A percentile compares a stretch with the other conserved stretches of the same genome.
phyloP scores from a whole-genome alignment of 1,140 invertebrate species.

The Streblospio benedicti region DNA sequence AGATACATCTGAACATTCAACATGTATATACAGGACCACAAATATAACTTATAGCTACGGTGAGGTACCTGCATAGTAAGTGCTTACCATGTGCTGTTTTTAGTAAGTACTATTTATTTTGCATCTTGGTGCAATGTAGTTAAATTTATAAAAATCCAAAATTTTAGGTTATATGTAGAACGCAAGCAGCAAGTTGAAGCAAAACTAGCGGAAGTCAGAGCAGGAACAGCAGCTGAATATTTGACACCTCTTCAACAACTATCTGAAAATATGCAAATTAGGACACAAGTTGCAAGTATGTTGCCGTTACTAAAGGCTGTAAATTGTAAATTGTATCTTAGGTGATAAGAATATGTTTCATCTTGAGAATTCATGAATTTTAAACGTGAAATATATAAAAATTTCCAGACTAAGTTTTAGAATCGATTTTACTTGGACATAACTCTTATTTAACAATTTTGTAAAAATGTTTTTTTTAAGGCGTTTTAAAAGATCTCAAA shows the following conservation, averaged over 20 bases:
- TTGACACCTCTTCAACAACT: conserved; percentile 72
- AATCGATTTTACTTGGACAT: too few relatives aligned
- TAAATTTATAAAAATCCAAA: conserved; percentile 3
- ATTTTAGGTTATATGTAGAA: conserved; percentile 67
- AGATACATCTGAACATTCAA: background rate
- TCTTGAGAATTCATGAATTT: too few relatives aligned
- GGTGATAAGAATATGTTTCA: too few relatives aligned
- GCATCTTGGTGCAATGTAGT: background rate
- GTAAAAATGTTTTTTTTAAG: conserved; percentile 27
- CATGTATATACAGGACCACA: conserved; percentile 1
- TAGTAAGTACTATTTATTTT: too few relatives aligned
- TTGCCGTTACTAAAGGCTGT: too few relatives aligned
- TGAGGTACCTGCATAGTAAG: background rate
- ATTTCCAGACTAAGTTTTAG: too few relatives aligned
- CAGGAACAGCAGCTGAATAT: conserved; percentile 78
- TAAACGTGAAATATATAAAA: too few relatives aligned
- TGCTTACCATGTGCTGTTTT: background rate
- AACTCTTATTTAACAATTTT: too few relatives aligned
- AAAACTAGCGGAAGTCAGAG: conserved; percentile 74
- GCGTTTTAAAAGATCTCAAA: conserved; percentile 63
- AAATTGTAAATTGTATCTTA: too few relatives aligned
- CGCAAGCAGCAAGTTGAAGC: conserved; percentile 71
- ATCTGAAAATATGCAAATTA: conserved; percentile 71
- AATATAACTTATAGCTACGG: background rate
- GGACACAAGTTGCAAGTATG: conserved; percentile 76